These are phyloP conservation scores for Eciton burchellii DNA, from an alignment of 1,140 invertebrate species.

Conservation along the genomic window DNA sequence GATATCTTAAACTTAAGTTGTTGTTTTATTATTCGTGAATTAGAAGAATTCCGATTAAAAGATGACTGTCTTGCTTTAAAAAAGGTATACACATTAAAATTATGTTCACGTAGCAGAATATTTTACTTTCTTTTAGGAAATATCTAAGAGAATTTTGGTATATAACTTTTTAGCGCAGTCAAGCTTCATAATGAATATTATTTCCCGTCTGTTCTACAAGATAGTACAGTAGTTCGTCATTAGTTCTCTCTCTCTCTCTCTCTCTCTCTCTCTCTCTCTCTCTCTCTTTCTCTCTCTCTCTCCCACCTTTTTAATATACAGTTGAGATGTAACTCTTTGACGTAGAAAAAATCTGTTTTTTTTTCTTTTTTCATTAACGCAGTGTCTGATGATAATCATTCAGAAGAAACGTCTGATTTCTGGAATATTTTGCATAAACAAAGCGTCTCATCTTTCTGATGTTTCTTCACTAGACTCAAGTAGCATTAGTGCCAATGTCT, in stretches of 20 bases:
- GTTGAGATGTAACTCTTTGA: neutral
- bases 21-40: neutral
- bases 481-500: conserved; percentile 36
- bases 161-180: no score
- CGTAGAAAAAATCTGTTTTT: neutral
- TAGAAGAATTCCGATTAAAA: neutral
- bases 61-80: neutral
- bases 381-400: neutral
- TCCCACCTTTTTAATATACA: neutral
- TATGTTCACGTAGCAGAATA: neutral
- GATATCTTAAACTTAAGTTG: conserved; percentile 2
- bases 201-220: no score
- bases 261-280: no score
- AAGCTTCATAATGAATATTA: no score
- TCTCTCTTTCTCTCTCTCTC: neutral
- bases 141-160: no score
- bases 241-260: no score
- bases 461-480: neutral
- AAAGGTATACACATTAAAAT: neutral
- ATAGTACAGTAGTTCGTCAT: no score
- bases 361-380: neutral
- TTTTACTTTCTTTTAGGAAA: no score
- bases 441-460: neutral
- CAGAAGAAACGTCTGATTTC: neutral
- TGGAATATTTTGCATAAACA: conserved; percentile 26